Evolutionary conservation across 23 tunicate species (phyloP).

Genomic region (Oikopleura albicans): DNA sequence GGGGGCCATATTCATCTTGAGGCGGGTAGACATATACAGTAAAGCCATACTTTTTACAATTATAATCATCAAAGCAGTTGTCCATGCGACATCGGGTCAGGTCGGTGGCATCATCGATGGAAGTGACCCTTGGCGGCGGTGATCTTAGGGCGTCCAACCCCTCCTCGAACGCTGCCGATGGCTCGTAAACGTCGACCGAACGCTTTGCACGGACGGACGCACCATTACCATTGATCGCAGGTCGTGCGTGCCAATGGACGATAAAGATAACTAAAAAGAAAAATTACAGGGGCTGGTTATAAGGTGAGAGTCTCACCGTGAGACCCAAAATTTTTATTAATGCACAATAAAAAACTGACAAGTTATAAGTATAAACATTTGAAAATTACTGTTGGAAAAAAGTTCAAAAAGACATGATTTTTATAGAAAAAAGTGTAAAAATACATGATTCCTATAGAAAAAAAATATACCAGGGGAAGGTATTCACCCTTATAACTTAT

Average conservation of each 20-base stretch:
- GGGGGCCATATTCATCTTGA: slow-evolving; percentile 33
- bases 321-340: no score
- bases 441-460: no score
- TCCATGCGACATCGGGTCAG: slow-evolving; percentile 55
- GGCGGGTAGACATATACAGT: slow-evolving; percentile 61
- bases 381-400: no score
- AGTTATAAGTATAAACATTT: no score
- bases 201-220: not conserved
- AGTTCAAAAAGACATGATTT: no score
- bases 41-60: slow-evolving; percentile 48
- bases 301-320: no score
- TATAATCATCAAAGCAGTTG: slow-evolving; percentile 57
- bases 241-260: no score
- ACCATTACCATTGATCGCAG: not conserved
- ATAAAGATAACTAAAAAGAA: not conserved
- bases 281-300: no score
- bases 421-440: no score
- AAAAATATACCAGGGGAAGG: no score
- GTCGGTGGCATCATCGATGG: not conserved
- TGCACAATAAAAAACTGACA: no score
- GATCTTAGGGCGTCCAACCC: not conserved
- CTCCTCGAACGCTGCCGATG: not conserved
- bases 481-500: no score
- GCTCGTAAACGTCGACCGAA: not conserved
- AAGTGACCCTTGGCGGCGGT: not conserved